Conservation (phyloP, 1,140 invertebrate species). For the Diabrotica undecimpunctata region DNA sequence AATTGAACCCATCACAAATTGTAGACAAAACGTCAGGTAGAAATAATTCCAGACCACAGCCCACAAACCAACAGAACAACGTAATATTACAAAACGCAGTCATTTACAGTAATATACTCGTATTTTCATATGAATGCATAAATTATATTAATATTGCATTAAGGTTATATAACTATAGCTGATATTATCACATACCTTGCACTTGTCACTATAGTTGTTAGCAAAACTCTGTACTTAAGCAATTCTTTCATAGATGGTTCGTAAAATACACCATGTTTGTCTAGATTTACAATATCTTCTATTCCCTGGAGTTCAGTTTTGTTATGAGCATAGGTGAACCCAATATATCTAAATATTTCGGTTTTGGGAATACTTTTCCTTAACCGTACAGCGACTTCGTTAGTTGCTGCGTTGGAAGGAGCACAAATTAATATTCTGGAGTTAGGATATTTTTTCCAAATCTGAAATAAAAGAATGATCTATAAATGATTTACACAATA, state of each 20-base stretch:
- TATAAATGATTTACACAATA: too few species aligned
- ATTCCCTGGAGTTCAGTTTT: conserved; percentile 22
- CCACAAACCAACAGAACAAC: too few species aligned
- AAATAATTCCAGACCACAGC: too few species aligned
- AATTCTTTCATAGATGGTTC: conserved; percentile 25
- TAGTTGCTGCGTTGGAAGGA: conserved; percentile 75
- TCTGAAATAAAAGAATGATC: conserved; percentile 19
- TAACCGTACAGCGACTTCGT: conserved; percentile 69
- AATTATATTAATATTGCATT: too few species aligned
- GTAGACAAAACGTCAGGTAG: too few species aligned
- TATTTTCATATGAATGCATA: too few species aligned
- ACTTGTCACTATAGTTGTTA: conserved; percentile 34
- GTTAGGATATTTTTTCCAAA: conserved; percentile 48
- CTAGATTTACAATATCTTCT: conserved; percentile 29
- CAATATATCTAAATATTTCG: conserved; percentile 30
- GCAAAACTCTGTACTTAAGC: conserved; percentile 29
- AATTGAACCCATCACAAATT: too few species aligned
- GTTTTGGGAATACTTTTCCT: conserved; percentile 49
- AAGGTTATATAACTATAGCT: too few species aligned
- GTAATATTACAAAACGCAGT: too few species aligned
- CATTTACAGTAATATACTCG: too few species aligned
- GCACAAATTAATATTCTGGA: conserved; percentile 76
- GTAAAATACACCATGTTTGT: conserved; percentile 21
- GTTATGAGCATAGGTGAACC: conserved; percentile 18
- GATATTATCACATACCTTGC: conserved; percentile 18